Conservation (phyloP, 2,797 vertebrate genomes). For the Thunnus albacares region DNA sequence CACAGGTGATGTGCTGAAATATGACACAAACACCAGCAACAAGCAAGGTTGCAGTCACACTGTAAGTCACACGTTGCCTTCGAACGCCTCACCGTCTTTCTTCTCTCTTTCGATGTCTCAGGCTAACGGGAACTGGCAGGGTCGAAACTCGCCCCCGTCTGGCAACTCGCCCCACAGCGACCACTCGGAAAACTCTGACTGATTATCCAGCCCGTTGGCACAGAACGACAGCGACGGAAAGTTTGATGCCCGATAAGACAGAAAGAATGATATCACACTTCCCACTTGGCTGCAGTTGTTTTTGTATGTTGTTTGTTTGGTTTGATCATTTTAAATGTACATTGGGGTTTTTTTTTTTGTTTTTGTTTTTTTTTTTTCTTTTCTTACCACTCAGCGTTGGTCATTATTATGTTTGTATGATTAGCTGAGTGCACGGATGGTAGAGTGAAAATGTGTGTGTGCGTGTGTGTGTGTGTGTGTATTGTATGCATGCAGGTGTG, state of each 20-base stretch:
- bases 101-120: slow-evolving; percentile 53
- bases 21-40: no score
- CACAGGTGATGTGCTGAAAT: neutral
- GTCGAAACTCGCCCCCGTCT: slow-evolving; percentile 89
- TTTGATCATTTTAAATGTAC: slow-evolving; percentile 67
- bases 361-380: slow-evolving; percentile 60
- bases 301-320: slow-evolving; percentile 68
- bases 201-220: slow-evolving; percentile 71
- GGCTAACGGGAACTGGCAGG: slow-evolving; percentile 93
- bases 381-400: slow-evolving; percentile 59
- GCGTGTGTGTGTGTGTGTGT: slow-evolving; percentile 42
- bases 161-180: slow-evolving; percentile 91
- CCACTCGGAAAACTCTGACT: slow-evolving; percentile 93
- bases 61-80: neutral
- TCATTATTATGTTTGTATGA: slow-evolving; percentile 64
- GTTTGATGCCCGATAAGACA: slow-evolving; percentile 70
- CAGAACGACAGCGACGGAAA: slow-evolving; percentile 61
- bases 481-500: slow-evolving; percentile 36
- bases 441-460: slow-evolving; percentile 47
- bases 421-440: slow-evolving; percentile 64
- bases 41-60: neutral
- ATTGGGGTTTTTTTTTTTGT: slow-evolving; percentile 27
- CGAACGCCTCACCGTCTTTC: neutral
- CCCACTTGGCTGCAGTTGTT: slow-evolving; percentile 80
- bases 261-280: slow-evolving; percentile 82